Conservation (phyloP, 2,888 invertebrate species). For the Parnassius orleans region DNA sequence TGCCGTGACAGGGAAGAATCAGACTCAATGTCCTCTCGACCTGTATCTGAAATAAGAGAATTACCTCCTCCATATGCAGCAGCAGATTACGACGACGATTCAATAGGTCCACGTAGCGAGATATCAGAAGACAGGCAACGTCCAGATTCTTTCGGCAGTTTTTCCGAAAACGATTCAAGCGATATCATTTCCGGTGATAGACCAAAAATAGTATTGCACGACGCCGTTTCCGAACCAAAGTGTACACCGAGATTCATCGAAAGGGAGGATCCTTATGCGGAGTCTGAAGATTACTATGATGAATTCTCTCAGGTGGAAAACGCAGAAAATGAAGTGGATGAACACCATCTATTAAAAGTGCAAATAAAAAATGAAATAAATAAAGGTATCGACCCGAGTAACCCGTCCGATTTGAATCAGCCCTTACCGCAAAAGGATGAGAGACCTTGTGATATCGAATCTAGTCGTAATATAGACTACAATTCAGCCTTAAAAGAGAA, state of each 20-base stretch:
- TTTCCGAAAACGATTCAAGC: constrained; percentile 75
- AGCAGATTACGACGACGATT: constrained; percentile 74
- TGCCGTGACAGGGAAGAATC: constrained; percentile 81
- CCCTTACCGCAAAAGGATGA: constrained; percentile 52
- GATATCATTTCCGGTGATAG: constrained; percentile 56
- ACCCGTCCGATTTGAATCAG: constrained; percentile 47
- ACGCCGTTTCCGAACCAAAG: constrained; percentile 69
- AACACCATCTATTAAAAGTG: constrained; percentile 66
- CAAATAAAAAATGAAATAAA: constrained; percentile 76
- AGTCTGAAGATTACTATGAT: constrained; percentile 67
- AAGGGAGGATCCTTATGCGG: constrained; percentile 70
- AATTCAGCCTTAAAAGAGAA: constrained; percentile 67
- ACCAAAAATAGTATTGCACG: constrained; percentile 60
- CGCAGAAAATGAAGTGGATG: constrained; percentile 69
- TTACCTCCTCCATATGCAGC: constrained; percentile 76
- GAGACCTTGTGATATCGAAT: constrained; percentile 55
- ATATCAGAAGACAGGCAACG: constrained; percentile 70
- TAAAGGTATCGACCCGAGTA: constrained; percentile 57
- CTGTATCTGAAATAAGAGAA: constrained; percentile 80
- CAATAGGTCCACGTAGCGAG: constrained; percentile 72
- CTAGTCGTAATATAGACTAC: constrained; percentile 59
- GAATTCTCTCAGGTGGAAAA: constrained; percentile 63
- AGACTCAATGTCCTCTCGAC: constrained; percentile 78
- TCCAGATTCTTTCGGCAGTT: constrained; percentile 73
- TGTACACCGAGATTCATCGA: constrained; percentile 73